A percentile compares a stretch with the other conserved stretches of the same genome.
Conservation (phyloP, 2,888 invertebrate species). For the Tachina grossa region DNA sequence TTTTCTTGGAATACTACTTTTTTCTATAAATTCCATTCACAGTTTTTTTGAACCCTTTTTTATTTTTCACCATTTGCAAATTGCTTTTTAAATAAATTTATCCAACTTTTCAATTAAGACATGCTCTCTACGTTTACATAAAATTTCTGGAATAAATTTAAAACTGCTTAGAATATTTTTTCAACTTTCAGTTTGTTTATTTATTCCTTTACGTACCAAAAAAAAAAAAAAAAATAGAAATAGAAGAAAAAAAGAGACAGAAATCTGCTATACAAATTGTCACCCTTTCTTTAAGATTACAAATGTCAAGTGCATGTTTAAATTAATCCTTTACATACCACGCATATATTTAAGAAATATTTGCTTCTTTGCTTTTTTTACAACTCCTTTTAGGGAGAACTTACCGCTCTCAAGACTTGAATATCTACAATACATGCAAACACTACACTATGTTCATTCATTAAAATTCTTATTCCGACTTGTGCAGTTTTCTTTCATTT, state of each 20-base stretch:
- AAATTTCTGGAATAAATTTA: neutral
- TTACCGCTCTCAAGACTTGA: conserved; percentile 4
- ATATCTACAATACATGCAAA: conserved; percentile 13
- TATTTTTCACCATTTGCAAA: neutral
- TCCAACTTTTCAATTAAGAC: conserved; percentile 17
- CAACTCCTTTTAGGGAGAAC: conserved; percentile 13
- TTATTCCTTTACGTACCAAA: neutral
- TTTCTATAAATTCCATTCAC: too few species aligned
- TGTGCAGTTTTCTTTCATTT: conserved; percentile 57
- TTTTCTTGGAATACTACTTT: too few species aligned
- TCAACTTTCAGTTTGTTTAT: conserved; percentile 9
- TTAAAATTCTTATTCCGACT: conserved; percentile 49
- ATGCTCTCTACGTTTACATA: neutral
- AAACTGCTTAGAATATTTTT: neutral
- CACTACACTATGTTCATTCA: conserved; percentile 34
- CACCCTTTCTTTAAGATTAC: conserved; percentile 64
- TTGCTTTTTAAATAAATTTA: conserved; percentile 9
- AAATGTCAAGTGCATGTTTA: conserved; percentile 70
- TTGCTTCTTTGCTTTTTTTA: conserved; percentile 5
- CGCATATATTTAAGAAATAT: conserved; percentile 39
- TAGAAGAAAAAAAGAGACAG: neutral
- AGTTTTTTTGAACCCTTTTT: neutral
- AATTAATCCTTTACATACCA: conserved; percentile 64
- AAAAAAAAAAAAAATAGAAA: neutral
- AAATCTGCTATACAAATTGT: conserved; percentile 57